Evolutionary conservation across 2,797 vertebrate species (phyloP).

Genomic region (Lithobates sylvaticus): DNA sequence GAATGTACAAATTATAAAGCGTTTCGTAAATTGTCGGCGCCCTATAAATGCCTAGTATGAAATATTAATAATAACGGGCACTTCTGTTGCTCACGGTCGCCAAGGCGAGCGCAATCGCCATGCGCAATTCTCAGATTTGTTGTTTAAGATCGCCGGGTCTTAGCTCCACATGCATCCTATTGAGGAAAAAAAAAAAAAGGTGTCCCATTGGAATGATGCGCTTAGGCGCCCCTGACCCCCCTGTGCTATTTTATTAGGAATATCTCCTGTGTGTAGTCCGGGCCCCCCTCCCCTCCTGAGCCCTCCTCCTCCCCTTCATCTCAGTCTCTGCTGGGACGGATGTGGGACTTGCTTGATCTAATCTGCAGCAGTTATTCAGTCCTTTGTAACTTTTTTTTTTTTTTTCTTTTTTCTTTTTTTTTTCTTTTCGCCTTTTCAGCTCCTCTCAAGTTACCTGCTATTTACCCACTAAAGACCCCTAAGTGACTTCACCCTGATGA

Average conservation of each 20-base stretch:
- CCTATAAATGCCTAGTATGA: no score
- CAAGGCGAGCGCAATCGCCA: no score
- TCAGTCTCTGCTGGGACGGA: constrained; percentile 33
- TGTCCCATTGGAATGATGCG: no score
- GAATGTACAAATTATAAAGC: no score
- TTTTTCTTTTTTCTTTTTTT: no score
- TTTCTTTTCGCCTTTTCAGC: not conserved
- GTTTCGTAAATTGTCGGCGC: no score
- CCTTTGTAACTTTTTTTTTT: constrained; percentile 26
- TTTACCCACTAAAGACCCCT: constrained; percentile 38
- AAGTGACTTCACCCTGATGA: constrained; percentile 49
- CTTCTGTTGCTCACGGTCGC: no score
- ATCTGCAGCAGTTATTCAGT: constrained; percentile 47
- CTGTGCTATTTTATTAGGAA: not conserved
- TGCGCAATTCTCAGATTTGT: no score
- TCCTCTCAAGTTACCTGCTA: constrained; percentile 51
- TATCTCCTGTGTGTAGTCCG: constrained; percentile 2
- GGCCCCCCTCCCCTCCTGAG: constrained; percentile 3
- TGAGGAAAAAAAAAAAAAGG: no score
- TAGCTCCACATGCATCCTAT: no score
- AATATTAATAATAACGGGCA: no score
- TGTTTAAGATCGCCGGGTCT: no score
- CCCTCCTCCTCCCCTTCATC: constrained; percentile 31
- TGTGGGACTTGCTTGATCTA: constrained; percentile 58
- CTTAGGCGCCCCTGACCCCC: not conserved